These are phyloP conservation scores for Ryuthela nishihirai DNA, from an alignment of 2,888 invertebrate genomes.

Conservation along the genomic window DNA sequence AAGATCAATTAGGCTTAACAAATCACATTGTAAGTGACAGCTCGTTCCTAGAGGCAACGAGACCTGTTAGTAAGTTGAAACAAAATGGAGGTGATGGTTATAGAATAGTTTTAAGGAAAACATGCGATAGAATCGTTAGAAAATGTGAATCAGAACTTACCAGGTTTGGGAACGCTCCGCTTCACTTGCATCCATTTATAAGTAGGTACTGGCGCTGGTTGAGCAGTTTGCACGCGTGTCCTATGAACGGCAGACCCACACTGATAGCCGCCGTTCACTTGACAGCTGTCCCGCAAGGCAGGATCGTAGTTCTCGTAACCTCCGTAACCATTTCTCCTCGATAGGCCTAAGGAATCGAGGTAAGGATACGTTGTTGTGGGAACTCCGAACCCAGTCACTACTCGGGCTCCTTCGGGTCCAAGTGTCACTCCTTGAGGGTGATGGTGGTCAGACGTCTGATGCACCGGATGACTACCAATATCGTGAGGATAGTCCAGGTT, in stretches of 20 bases:
- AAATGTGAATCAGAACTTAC: slow-evolving; percentile 51
- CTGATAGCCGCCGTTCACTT: slow-evolving; percentile 44
- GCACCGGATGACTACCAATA: slow-evolving; percentile 15
- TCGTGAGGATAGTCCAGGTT: slow-evolving; percentile 39
- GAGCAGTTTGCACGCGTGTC: slow-evolving; percentile 32
- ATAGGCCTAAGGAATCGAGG: slow-evolving; percentile 39
- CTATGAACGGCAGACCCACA: slow-evolving; percentile 31
- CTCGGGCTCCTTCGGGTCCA: slow-evolving; percentile 26
- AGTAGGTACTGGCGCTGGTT: slow-evolving; percentile 63
- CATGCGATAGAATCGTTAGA: no score
- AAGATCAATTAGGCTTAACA: no score
- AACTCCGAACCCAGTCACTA: slow-evolving; percentile 26
- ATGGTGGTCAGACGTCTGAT: slow-evolving; percentile 12
- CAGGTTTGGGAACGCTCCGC: slow-evolving; percentile 91
- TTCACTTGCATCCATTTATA: slow-evolving; percentile 99
- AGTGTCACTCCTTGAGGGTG: slow-evolving; percentile 15
- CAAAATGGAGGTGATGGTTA: no score
- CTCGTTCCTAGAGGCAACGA: no score
- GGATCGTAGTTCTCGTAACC: slow-evolving; percentile 35
- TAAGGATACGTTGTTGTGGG: slow-evolving; percentile 37
- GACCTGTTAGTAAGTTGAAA: no score
- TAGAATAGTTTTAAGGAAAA: no score
- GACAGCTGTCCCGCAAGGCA: slow-evolving; percentile 30
- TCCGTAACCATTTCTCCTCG: slow-evolving; percentile 37
- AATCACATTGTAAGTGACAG: no score